Evolutionary conservation across 2,797 vertebrate species (phyloP).

Genomic region (Sparus aurata): DNA sequence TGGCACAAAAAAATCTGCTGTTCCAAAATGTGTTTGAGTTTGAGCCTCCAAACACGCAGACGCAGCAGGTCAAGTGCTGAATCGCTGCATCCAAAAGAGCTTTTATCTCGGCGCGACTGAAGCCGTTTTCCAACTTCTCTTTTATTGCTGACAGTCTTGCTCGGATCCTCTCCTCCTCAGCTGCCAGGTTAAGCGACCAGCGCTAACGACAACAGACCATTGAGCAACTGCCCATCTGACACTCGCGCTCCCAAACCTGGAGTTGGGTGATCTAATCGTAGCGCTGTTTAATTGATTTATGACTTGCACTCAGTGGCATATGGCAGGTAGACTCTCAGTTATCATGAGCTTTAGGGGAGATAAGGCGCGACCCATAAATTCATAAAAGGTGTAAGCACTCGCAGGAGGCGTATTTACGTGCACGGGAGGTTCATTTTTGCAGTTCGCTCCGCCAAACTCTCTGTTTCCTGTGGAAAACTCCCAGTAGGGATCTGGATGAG

Average conservation of each 20-base stretch:
- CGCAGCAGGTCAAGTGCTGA: slow-evolving; percentile 53
- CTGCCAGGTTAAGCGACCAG: slow-evolving; percentile 42
- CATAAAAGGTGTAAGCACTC: slow-evolving; percentile 59
- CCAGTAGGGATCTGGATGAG: slow-evolving; percentile 51
- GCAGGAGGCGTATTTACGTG: slow-evolving; percentile 32
- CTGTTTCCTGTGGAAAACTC: slow-evolving; percentile 48
- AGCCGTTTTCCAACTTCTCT: slow-evolving; percentile 27
- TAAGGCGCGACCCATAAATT: slow-evolving; percentile 66
- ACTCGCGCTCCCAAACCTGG: slow-evolving; percentile 8
- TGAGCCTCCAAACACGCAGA: slow-evolving; percentile 29
- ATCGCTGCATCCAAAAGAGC: slow-evolving; percentile 63
- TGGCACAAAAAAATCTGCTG: slow-evolving; percentile 20
- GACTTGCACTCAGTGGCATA: slow-evolving; percentile 67
- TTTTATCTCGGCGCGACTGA: slow-evolving; percentile 62
- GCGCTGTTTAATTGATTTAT: slow-evolving; percentile 70
- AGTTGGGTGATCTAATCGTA: slow-evolving; percentile 34
- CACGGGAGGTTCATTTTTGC: slow-evolving; percentile 55
- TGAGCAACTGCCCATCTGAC: slow-evolving; percentile 34
- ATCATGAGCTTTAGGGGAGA: slow-evolving; percentile 60
- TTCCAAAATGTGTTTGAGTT: slow-evolving; percentile 52
- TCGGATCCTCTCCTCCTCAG: slow-evolving; percentile 37
- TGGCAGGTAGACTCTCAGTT: slow-evolving; percentile 66
- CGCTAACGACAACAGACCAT: slow-evolving; percentile 5
- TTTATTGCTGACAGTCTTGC: slow-evolving; percentile 41
- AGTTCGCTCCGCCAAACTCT: slow-evolving; percentile 17